Evolutionary conservation across 1,140 invertebrate genomes (phyloP).

Genomic region (Thereuonema tuberculata): DNA sequence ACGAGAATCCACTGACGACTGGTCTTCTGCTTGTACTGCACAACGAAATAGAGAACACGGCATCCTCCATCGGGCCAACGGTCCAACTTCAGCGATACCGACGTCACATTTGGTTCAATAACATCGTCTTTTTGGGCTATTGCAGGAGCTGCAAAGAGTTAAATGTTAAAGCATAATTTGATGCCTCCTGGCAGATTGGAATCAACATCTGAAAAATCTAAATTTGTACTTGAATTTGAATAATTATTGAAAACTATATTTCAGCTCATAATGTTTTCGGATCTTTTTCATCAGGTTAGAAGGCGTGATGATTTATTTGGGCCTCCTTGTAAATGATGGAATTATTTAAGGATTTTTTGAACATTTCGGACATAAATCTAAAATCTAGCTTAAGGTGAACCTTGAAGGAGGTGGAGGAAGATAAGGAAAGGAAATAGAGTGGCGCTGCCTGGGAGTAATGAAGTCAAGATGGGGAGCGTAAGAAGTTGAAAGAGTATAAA

Average conservation of each 20-base stretch:
- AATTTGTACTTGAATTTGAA: neutral
- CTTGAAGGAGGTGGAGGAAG: no score
- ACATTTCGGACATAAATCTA: no score
- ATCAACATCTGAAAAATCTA: neutral
- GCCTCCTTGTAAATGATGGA: no score
- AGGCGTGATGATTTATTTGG: no score
- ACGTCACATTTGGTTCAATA: conserved; percentile 80
- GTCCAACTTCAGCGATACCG: conserved; percentile 75
- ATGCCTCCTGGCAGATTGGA: neutral
- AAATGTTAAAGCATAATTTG: neutral
- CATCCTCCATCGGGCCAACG: conserved; percentile 91
- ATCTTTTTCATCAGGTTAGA: no score
- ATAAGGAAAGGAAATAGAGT: no score
- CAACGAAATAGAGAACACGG: conserved; percentile 88
- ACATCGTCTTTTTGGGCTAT: conserved; percentile 75
- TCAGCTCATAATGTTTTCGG: neutral
- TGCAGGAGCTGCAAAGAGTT: conserved; percentile 43
- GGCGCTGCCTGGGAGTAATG: no score
- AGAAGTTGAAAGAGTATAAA: no score
- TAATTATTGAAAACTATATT: neutral
- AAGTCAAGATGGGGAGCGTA: no score
- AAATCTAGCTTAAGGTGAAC: no score
- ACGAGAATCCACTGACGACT: conserved; percentile 77
- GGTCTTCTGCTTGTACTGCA: conserved; percentile 78
- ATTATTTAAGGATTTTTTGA: no score